phyloP scores from a whole-genome alignment of 2,797 vertebrate genomes.

The Galagoides demidoff region DNA sequence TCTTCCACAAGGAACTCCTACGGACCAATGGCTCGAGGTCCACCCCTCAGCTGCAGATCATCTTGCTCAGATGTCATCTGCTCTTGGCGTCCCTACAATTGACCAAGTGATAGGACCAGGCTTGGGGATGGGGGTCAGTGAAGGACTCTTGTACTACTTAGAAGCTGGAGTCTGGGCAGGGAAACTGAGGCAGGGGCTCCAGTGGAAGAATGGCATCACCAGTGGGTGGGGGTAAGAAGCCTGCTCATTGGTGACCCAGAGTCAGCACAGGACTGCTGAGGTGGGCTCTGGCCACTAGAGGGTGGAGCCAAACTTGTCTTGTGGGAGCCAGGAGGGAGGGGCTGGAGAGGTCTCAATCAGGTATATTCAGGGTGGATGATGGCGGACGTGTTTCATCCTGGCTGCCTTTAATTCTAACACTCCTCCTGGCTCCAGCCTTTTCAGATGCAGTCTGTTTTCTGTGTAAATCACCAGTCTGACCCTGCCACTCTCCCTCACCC shows the following conservation, averaged over 20 bases:
- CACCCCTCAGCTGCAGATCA: too few relatives aligned
- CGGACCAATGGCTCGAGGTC: too few relatives aligned
- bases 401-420: neutral
- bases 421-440: neutral
- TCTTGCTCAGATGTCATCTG: too few relatives aligned
- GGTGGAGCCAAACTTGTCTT: too few relatives aligned
- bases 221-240: neutral
- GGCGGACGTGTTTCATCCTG: neutral
- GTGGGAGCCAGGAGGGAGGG: neutral
- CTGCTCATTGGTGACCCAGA: neutral
- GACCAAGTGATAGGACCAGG: neutral
- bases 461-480: neutral
- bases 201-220: neutral
- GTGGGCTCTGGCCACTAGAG: neutral
- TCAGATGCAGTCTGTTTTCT: neutral
- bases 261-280: neutral
- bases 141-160: neutral
- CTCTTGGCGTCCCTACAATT: too few relatives aligned
- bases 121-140: neutral
- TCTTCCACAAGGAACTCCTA: too few relatives aligned
- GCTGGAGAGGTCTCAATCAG: neutral
- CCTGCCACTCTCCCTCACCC: neutral
- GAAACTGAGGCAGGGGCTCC: neutral
- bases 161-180: neutral
- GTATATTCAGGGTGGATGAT: neutral